These are phyloP conservation scores for Dendrocincla tyrannina DNA, from an alignment of 2,797 vertebrate species.

Conservation along the genomic window DNA sequence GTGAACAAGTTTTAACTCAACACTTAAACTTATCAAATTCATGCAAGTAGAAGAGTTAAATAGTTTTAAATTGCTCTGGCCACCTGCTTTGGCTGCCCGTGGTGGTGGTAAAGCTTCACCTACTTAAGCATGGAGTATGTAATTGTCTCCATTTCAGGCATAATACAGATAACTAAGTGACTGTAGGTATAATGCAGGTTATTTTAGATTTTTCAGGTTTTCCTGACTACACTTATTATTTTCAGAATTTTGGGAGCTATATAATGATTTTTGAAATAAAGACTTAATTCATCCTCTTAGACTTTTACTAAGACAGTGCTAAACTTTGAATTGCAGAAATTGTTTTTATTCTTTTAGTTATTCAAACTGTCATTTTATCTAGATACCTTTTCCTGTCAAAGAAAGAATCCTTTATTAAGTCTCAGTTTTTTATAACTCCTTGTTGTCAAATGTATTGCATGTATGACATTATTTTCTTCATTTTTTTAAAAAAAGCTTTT, in stretches of 20 bases:
- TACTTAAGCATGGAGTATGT: neutral
- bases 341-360: neutral
- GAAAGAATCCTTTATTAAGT: neutral
- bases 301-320: neutral
- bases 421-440: neutral
- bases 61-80: neutral
- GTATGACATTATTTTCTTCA: neutral
- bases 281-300: neutral
- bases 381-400: neutral
- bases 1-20: neutral
- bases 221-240: neutral
- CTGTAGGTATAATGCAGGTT: neutral
- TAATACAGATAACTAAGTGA: neutral
- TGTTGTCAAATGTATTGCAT: neutral
- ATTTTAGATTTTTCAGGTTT: neutral
- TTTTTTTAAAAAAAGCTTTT: neutral
- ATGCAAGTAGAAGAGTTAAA: neutral
- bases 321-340: neutral
- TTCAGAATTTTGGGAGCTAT: neutral
- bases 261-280: neutral
- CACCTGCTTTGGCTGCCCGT: neutral
- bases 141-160: neutral
- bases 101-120: neutral
- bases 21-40: neutral
- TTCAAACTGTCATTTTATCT: neutral